Percentiles rank a stretch among this genome's conserved stretches.
Evolutionary conservation across 2,113 vertebrate species (phyloP).

Genomic region (Trogon surrucura): DNA sequence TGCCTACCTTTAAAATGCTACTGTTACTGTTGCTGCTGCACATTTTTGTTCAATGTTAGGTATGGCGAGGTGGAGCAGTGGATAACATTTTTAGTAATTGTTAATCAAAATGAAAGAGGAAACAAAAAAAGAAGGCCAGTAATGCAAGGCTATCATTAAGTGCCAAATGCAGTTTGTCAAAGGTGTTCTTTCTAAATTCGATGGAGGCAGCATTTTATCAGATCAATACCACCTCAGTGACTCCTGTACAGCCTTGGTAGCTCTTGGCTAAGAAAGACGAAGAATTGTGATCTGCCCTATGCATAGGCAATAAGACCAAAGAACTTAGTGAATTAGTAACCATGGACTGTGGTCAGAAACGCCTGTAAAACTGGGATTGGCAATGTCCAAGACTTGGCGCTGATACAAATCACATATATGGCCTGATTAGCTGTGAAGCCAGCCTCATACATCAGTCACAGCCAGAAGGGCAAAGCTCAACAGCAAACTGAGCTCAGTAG

Average conservation of each 20-base stretch:
- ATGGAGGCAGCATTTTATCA: neutral
- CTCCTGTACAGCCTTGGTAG: neutral
- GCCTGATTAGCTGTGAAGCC: neutral
- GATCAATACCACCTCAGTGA: neutral
- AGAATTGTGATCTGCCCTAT: neutral
- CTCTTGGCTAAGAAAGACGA: neutral
- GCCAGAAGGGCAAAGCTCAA: neutral
- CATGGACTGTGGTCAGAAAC: neutral
- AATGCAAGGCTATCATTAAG: neutral
- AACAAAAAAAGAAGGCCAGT: neutral
- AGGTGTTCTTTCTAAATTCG: neutral
- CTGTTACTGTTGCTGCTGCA: neutral
- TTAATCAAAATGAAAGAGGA: neutral
- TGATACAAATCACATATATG: neutral
- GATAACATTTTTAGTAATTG: neutral
- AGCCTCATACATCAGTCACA: neutral
- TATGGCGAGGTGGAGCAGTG: neutral
- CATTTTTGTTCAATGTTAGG: neutral
- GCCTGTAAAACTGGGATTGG: neutral
- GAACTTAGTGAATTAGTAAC: neutral
- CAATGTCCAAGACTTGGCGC: neutral
- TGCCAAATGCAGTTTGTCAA: slow-evolving; percentile 16
- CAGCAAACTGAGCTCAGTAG: neutral
- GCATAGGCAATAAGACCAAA: neutral
- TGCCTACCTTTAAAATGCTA: neutral